Evolutionary conservation across 2,888 invertebrate genomes (phyloP), one percentile per base, ranked within the genome.

Genomic region (Phytoseiulus persimilis): DNA sequence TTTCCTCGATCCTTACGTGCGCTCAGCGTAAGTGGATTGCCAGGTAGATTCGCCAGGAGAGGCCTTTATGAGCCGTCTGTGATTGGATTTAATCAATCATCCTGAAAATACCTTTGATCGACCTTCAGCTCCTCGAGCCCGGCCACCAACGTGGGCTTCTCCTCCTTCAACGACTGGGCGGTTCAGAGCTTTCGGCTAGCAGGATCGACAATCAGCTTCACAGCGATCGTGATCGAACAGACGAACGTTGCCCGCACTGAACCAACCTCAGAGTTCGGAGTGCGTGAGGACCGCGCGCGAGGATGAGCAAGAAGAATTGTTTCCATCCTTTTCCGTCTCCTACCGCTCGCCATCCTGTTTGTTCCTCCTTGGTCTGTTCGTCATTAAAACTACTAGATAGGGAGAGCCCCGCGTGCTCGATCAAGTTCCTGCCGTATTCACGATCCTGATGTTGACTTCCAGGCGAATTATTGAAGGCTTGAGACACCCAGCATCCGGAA

Each of bases 71-170:
- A 65, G 65, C 65, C 65, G 65, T 6, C 65, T 65, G 65, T 65
- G 65, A 65, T 65, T 65, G 65, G 65, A 65, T 65, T 65, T 65
- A 65, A 65, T 65, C 65, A 65, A 65, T 65, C 65, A 65, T 65
- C 65, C 28, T 65, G 65, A 65, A 65, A 65, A 65, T 65, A 65
- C 65, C 65, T 65, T 28, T 65, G 65, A 65, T 65, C 5, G 65
- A 65, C 65, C 65, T 65, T 18, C 18, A 23, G 65, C 18, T 65
- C 65, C 65, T 28, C 18, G 65, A 65, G 65, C 9, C 65, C 23
- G 18, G 18, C 65, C 23, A 28, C 5, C 65, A 65, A 11, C 9
- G 28, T 65, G 1, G 5, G 1, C 65, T 65, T 23, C 65, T 65
- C 65, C 65, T 65, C 65, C 65, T 65, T 65, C 14, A 28, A 65